phyloP scores from a whole-genome alignment of 1,140 invertebrate genomes.

The Drosophila trapezifrons region DNA sequence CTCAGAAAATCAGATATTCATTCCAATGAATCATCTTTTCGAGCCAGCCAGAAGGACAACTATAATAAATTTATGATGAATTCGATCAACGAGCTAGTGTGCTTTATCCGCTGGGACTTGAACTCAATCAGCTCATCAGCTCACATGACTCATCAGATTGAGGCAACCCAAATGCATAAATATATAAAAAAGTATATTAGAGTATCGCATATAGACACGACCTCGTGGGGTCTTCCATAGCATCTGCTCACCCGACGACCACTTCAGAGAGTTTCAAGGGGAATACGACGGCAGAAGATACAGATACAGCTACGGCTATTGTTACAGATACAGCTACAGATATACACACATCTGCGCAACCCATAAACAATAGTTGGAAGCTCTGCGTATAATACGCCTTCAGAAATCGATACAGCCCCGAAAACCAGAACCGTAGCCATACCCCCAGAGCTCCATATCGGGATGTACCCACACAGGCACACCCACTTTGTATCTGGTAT shows the following conservation, averaged over 20 bases:
- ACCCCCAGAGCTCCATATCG: conserved; percentile 56
- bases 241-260: conserved; percentile 34
- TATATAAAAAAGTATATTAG: conserved; percentile 10
- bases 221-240: conserved; percentile 38
- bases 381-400: conserved; percentile 59
- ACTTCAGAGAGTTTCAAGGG: conserved; percentile 65
- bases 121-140: conserved; percentile 11
- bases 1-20: conserved; percentile 9
- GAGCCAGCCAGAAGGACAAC: conserved; percentile 10
- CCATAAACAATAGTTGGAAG: conserved; percentile 50
- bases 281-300: conserved; percentile 32
- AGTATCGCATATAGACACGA: conserved; percentile 36
- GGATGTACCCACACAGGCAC: conserved; percentile 25
- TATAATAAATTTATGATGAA: conserved; percentile 32
- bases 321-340: conserved; percentile 12
- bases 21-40: conserved; percentile 14
- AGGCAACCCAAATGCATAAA: conserved; percentile 8
- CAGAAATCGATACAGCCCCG: conserved; percentile 67
- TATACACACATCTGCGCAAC: conserved; percentile 7
- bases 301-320: conserved; percentile 5
- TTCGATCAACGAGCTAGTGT: conserved; percentile 25
- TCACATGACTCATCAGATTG: conserved; percentile 58
- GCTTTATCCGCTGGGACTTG: conserved; percentile 2
- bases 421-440: conserved; percentile 61
- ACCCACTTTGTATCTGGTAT: conserved; percentile 12